These are phyloP conservation scores for Trimorus sp. DNA, from an alignment of 2,888 invertebrate species.

Conservation along the genomic window DNA sequence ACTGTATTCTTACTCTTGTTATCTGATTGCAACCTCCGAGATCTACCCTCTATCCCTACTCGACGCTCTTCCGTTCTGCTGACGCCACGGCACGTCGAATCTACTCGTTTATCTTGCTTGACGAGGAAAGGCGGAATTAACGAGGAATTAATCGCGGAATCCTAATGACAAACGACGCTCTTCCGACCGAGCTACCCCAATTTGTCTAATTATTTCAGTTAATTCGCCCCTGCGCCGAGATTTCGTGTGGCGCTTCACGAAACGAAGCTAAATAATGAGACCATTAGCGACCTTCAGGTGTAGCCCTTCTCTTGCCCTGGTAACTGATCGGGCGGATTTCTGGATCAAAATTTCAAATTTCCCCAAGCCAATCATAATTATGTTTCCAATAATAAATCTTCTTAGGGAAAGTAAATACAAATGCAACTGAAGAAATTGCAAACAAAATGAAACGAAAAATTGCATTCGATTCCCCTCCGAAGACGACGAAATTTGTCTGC, in stretches of 20 bases:
- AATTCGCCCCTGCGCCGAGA: slow-evolving; percentile 79
- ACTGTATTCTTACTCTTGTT: too few species aligned
- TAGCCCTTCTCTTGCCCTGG: slow-evolving; percentile 15
- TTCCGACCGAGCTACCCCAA: slow-evolving; percentile 78
- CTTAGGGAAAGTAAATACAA: too few species aligned
- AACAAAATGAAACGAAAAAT: too few species aligned
- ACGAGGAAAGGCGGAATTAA: slow-evolving; percentile 82
- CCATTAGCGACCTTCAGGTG: slow-evolving; percentile 75
- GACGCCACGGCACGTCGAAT: slow-evolving; percentile 65
- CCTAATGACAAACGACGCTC: slow-evolving; percentile 80
- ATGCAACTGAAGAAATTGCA: too few species aligned
- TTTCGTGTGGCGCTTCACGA: slow-evolving; percentile 75
- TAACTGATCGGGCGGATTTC: slow-evolving; percentile 43
- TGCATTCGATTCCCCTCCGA: too few species aligned
- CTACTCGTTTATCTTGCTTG: slow-evolving; percentile 81
- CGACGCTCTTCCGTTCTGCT: too few species aligned
- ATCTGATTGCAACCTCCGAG: too few species aligned
- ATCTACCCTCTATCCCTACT: too few species aligned
- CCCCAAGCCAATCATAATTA: slow-evolving; percentile 1
- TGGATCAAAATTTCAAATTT: slow-evolving; percentile 45
- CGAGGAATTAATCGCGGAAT: slow-evolving; percentile 81
- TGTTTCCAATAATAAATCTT: too few species aligned
- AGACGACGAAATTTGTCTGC: too few species aligned
- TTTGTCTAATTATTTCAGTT: slow-evolving; percentile 82
- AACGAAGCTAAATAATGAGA: slow-evolving; percentile 81